A percentile compares a stretch with the other conserved stretches of the same genome.
These are phyloP conservation scores for Alca torda DNA, from an alignment of 2,797 vertebrate genomes.

Conservation along the genomic window DNA sequence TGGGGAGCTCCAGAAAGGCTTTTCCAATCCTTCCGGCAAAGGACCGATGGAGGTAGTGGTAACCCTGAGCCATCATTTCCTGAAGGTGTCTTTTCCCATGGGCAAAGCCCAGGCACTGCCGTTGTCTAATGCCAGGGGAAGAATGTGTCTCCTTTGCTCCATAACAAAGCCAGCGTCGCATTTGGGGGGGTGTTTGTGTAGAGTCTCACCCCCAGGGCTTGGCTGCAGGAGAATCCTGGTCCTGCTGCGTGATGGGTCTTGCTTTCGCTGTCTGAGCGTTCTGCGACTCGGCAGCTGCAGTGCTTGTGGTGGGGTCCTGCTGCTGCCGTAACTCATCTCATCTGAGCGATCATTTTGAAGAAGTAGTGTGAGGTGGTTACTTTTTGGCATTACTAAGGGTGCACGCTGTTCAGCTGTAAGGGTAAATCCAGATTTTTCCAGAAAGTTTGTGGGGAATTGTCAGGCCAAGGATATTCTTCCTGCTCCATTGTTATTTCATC, in stretches of 20 bases:
- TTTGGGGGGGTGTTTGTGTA: not conserved
- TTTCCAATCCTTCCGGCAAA: not conserved
- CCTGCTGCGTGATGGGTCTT: not conserved
- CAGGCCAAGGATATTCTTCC: not conserved
- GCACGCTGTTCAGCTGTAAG: rapidly evolving
- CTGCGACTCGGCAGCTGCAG: not conserved
- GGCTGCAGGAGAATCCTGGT: not conserved
- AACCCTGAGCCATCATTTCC: not conserved
- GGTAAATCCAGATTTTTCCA: not conserved
- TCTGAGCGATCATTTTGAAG: not conserved
- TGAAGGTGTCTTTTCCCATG: not conserved
- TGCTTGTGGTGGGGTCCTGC: not conserved
- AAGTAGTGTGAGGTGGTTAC: not conserved
- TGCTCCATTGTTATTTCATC: not conserved
- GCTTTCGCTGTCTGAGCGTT: not conserved
- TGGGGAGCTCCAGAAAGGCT: not conserved
- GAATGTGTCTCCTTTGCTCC: not conserved
- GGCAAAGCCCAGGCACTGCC: not conserved
- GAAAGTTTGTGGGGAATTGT: not conserved
- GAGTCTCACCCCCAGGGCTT: not conserved
- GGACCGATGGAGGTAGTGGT: not conserved
- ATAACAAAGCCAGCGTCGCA: rapidly evolving
- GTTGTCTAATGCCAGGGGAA: not conserved
- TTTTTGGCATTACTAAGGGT: not conserved
- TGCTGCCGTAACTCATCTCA: not conserved